phyloP scores from a whole-genome alignment of 1,140 invertebrate species.

The Drosophila rhopaloa region DNA sequence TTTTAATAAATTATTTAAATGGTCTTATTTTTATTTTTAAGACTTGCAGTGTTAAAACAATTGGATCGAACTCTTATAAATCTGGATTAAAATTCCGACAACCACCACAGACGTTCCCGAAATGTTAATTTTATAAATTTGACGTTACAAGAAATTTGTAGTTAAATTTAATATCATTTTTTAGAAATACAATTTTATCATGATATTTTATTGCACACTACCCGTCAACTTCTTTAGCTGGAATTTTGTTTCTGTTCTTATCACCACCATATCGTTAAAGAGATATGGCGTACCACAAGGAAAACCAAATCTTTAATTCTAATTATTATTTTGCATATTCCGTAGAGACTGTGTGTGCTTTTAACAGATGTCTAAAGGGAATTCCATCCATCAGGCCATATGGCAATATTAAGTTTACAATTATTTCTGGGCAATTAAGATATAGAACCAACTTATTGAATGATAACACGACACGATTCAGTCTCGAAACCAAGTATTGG shows the following conservation, averaged over 20 bases:
- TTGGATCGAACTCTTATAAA: too few species aligned
- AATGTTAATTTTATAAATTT: too few species aligned
- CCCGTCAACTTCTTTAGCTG: neutral
- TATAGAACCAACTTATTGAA: conserved; percentile 45
- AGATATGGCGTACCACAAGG: neutral
- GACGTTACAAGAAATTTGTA: too few species aligned
- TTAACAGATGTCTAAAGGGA: conserved; percentile 7
- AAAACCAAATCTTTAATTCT: conserved; percentile 16
- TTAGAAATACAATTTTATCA: too few species aligned
- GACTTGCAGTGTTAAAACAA: too few species aligned
- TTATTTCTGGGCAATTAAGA: conserved; percentile 59
- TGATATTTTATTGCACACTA: too few species aligned
- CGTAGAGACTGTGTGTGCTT: neutral
- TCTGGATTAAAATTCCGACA: too few species aligned
- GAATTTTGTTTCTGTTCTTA: conserved; percentile 17
- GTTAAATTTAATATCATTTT: too few species aligned
- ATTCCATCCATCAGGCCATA: conserved; percentile 19
- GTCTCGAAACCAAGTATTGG: conserved; percentile 14
- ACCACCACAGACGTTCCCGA: neutral
- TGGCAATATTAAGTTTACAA: conserved; percentile 25
- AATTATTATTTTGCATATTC: conserved; percentile 31
- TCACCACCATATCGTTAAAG: conserved; percentile 2
- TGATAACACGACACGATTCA: conserved; percentile 52
- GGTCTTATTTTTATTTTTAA: too few species aligned
- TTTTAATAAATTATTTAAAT: too few species aligned